Evolutionary conservation across 92 coral and sea anemone species (phyloP).

Genomic region (Epizoanthus fatuus): DNA sequence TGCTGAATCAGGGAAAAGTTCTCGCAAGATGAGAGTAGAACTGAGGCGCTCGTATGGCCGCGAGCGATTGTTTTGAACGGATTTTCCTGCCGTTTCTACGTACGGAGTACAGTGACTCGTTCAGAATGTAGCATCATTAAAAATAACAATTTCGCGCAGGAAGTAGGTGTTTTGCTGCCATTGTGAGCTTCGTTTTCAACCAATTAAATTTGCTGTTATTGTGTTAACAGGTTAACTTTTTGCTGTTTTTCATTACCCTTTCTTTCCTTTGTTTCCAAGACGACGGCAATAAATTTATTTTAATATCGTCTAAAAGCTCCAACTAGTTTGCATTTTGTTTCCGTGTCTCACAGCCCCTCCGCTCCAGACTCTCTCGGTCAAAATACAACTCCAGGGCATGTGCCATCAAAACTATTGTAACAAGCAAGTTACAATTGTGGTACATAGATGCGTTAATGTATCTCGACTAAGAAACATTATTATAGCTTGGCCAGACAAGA

Average conservation of each 20-base stretch:
- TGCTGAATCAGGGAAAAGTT: background rate
- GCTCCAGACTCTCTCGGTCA: no score
- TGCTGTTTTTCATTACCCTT: no score
- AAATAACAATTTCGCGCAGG: conserved; percentile 1
- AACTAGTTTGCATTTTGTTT: background rate
- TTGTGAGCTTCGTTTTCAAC: no score
- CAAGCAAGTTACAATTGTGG: no score
- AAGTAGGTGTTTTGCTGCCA: conserved; percentile 7
- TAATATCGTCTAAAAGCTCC: background rate
- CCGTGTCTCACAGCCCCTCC: no score
- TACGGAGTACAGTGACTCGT: background rate
- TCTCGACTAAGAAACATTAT: no score
- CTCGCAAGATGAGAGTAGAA: background rate
- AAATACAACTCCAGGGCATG: no score
- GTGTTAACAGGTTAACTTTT: background rate
- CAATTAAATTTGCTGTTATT: background rate
- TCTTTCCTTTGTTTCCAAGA: conserved; percentile 15
- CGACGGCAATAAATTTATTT: conserved; percentile 11
- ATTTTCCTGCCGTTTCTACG: background rate
- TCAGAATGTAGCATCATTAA: background rate
- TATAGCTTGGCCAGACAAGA: no score
- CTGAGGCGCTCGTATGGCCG: background rate
- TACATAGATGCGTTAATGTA: no score
- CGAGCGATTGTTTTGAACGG: background rate
- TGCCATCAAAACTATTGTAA: no score